phyloP scores from a whole-genome alignment of 2,113 vertebrate species.

The Helogale parvula region DNA sequence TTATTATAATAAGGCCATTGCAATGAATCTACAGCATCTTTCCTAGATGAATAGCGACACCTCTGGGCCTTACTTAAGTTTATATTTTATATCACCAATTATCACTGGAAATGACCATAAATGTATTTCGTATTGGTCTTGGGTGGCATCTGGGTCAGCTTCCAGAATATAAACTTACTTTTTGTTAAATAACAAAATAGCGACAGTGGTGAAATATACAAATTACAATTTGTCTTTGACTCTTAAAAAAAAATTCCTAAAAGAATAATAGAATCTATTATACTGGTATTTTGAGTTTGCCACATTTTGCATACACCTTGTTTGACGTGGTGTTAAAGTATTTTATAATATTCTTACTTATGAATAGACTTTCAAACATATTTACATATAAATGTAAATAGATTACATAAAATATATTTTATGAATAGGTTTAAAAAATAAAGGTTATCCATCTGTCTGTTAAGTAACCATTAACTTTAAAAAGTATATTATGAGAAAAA shows the following conservation, averaged over 20 bases:
- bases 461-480: neutral
- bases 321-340: neutral
- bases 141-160: neutral
- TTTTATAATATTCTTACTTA: neutral
- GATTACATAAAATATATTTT: neutral
- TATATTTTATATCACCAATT: neutral
- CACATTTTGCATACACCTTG: neutral
- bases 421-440: neutral
- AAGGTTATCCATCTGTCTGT: neutral
- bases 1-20: neutral
- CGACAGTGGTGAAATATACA: neutral
- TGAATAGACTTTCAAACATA: neutral
- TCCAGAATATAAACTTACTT: neutral
- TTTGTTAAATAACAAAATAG: neutral
- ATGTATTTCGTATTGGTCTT: rapidly evolving
- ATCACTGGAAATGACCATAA: neutral
- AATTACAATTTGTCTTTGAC: neutral
- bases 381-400: neutral
- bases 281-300: neutral
- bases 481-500: too few species aligned
- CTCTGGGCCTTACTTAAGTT: neutral
- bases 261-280: neutral
- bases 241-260: neutral
- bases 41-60: neutral
- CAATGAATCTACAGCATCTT: neutral